Base-by-base conservation (phyloP, 2,888 invertebrate species). In the Arenicola marina region DNA sequence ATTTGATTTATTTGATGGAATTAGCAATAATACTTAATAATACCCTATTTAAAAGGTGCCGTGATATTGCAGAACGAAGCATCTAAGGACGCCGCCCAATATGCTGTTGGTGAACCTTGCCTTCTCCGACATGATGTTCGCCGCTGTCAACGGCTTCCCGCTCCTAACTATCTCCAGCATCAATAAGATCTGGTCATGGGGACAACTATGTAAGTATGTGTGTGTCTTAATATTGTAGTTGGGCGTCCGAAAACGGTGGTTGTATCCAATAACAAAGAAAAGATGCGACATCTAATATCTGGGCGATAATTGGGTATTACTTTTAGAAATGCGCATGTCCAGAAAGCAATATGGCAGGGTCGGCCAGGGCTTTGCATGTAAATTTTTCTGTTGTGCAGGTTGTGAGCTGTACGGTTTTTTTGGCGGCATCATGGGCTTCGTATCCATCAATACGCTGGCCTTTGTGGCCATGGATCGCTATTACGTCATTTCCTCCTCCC, bases 361-460 rank as follows among this genome's bases (percentile, higher is more conserved):
- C n/a, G n/a, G n/a, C n/a, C n/a, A n/a, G n/a, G n/a, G n/a, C n/a
- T n/a, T n/a, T 38, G n/a, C 43, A 38, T 38, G 11, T 38, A 15
- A 38, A 15, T 38, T 38, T 38, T 15, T 38, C n/a, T 38, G 43
- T 38, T 38, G n/a, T 38, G 31, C 74, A 81, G 81, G 78, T 84
- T 95, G 95, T 83, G 91, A 94, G 83, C 77, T 95, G 1, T 95
- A 95, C 83, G 94, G 89, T 48, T 89, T 92, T 85, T 87, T 89
- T 58, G 95, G 95, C 38, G 94, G 93, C 48, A 87, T 94, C 63
- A 93, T 91, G 78, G 95, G 95, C 65, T 92, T 93, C 81, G 88
- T 88, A 74, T 95, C 94, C 63, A 95, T 95, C 78, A 94, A 93
- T 92, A 91, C 93, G 31, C 92, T 95, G 92, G 90, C 91, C 26